Conservation (phyloP, 2,888 invertebrate genomes). For the Scaeva pyrastri region DNA sequence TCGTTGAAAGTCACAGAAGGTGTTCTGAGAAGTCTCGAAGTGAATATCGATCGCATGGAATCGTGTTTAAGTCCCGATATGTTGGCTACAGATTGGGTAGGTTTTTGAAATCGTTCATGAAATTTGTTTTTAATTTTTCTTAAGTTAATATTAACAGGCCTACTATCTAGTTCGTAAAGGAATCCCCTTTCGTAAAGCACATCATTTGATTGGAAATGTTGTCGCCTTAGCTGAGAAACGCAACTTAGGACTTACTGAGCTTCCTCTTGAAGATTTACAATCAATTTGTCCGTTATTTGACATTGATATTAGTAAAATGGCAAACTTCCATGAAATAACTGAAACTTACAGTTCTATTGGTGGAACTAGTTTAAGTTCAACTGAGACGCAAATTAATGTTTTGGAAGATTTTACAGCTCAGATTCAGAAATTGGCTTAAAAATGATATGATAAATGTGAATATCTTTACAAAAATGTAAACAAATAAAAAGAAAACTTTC, state of each 20-base stretch:
- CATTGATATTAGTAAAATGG: slow-evolving; percentile 87
- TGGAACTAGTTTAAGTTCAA: slow-evolving; percentile 88
- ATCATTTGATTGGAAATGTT: slow-evolving; percentile 89
- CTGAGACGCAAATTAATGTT: slow-evolving; percentile 86
- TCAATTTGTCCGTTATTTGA: slow-evolving; percentile 85
- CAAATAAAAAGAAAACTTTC: too few relatives aligned
- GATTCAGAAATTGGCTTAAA: slow-evolving; percentile 77
- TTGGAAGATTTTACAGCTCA: slow-evolving; percentile 82
- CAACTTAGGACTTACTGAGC: slow-evolving; percentile 85
- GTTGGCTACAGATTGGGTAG: slow-evolving; percentile 91
- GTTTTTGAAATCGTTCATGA: not conserved
- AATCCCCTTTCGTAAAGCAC: slow-evolving; percentile 91
- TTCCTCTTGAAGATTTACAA: slow-evolving; percentile 87
- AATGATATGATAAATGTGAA: too few relatives aligned
- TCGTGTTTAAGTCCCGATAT: slow-evolving; percentile 89
- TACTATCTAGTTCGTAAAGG: slow-evolving; percentile 92
- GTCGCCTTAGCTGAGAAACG: slow-evolving; percentile 88
- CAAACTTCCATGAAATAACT: slow-evolving; percentile 90
- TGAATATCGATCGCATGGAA: slow-evolving; percentile 85
- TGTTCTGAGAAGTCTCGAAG: slow-evolving; percentile 87
- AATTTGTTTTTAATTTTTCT: not conserved
- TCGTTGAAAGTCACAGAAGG: slow-evolving; percentile 87
- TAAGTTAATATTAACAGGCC: slow-evolving; percentile 83
- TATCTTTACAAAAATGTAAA: too few relatives aligned
- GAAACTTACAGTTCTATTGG: slow-evolving; percentile 90